Evolutionary conservation across 1,140 invertebrate genomes (phyloP), one percentile per base, ranked within the genome.

Genomic region (Harlomillsia oculata): DNA sequence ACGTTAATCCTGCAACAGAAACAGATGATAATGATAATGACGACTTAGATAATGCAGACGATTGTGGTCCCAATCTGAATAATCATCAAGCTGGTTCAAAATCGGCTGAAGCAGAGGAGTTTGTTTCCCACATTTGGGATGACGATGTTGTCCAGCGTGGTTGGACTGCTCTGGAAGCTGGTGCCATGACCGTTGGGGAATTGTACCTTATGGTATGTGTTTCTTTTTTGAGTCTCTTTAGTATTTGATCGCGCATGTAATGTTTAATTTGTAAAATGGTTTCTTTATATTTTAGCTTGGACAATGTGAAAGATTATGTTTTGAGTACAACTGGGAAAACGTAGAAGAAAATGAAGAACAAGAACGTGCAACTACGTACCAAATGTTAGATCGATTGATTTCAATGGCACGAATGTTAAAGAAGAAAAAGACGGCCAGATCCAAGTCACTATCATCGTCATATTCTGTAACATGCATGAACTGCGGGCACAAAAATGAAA

Each of bases 251-350:
- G n/a, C n/a, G n/a, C n/a, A n/a, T n/a, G n/a, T n/a, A n/a, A n/a
- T n/a, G n/a, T n/a, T n/a, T n/a, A n/a, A n/a, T n/a, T n/a, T n/a
- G n/a, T n/a, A n/a, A n/a, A n/a, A n/a, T n/a, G n/a, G n/a, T n/a
- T n/a, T n/a, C n/a, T n/a, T n/a, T n/a, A n/a, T n/a, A 54, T 45
- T 65, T 20, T 30, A 84, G 83, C 82, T 88, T 72, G 88, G 88
- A 11, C 77, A 78, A 48, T 83, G 88, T 60, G 84, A 82, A 0
- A 88, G 83, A 71, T 69, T 92, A 20, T 76, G 80, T 58, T 70
- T 92, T 39, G 85, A 91, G 69, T 92, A 92, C 71, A 84, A 83
- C 75, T 92, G 86, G 86, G 73, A 77, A 20, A 39, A 53, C n/a
- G 29, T 34, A 26, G 56, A 56, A 29, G 46, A 50, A 28, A 25